Evolutionary conservation across 2,888 invertebrate species (phyloP).

Genomic region (Xiphydria camelus): DNA sequence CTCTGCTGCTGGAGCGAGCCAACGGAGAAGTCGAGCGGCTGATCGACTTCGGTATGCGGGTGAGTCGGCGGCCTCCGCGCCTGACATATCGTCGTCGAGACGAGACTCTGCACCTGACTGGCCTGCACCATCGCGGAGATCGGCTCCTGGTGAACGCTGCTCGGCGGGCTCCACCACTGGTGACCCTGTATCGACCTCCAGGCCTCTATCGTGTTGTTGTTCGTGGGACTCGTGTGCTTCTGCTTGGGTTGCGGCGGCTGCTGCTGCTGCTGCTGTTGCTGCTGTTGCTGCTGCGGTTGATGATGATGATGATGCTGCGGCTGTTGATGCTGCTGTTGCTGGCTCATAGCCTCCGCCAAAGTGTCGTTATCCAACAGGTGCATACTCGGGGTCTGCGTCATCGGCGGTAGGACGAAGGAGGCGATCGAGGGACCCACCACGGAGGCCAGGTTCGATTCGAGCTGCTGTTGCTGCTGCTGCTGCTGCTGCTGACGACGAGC

Average conservation of each 20-base stretch:
- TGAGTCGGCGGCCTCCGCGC: neutral
- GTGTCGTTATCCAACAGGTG: constrained; percentile 54
- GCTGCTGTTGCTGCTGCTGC: constrained; percentile 7
- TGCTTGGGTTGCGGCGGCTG: constrained; percentile 40
- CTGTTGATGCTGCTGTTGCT: constrained; percentile 32
- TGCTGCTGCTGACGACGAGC: constrained; percentile 30
- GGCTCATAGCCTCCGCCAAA: constrained; percentile 48
- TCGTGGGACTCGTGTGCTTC: constrained; percentile 57
- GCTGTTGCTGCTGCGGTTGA: constrained; percentile 26
- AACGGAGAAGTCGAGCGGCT: constrained; percentile 77
- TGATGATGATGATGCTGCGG: constrained; percentile 32
- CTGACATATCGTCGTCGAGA: constrained; percentile 22
- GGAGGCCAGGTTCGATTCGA: constrained; percentile 18
- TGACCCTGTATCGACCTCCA: constrained; percentile 54
- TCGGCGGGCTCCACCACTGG: constrained; percentile 52
- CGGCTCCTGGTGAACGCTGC: constrained; percentile 40
- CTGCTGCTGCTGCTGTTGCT: constrained; percentile 29
- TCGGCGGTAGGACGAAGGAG: constrained; percentile 43
- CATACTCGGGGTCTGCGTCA: constrained; percentile 56
- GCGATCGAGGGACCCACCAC: constrained; percentile 29
- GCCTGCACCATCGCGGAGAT: constrained; percentile 24
- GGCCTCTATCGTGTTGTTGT: constrained; percentile 62
- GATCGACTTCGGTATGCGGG: constrained; percentile 57
- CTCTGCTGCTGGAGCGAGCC: constrained; percentile 60
- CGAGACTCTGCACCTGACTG: constrained; percentile 22